Conservation (phyloP, 2,113 vertebrate species). For the Spilogale gracilis region DNA sequence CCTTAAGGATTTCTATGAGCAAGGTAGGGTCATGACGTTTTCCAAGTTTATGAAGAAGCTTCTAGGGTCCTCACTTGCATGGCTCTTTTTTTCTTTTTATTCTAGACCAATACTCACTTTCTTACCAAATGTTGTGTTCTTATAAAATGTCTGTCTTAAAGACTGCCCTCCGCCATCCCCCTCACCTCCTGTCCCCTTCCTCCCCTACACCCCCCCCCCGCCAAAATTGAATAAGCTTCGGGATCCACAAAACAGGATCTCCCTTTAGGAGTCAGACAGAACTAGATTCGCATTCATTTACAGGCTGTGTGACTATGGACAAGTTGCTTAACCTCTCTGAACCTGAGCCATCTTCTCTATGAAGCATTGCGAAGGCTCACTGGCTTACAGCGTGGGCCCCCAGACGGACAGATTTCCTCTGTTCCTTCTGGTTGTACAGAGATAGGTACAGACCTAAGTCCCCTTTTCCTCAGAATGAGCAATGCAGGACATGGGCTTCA, state of each 20-base stretch:
- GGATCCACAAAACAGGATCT: neutral
- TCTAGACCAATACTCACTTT: neutral
- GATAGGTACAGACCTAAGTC: neutral
- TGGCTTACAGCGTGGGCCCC: neutral
- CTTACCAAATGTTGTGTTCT: neutral
- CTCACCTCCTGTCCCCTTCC: neutral
- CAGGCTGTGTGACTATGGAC: neutral
- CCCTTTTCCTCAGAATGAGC: neutral
- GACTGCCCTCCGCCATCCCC: neutral
- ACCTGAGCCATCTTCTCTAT: neutral
- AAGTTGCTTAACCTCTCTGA: neutral
- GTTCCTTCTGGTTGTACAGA: neutral
- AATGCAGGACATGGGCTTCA: neutral
- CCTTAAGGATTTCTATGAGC: neutral
- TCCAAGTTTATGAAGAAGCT: neutral
- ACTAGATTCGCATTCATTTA: neutral
- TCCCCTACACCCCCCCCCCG: no score
- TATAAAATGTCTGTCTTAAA: neutral
- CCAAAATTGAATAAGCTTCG: neutral
- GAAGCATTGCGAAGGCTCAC: rapidly evolving
- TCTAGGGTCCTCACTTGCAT: neutral
- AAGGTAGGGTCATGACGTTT: neutral
- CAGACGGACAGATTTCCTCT: neutral
- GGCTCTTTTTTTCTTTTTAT: conserved; percentile 13
- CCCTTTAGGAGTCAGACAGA: neutral